Conservation (phyloP, 2,113 vertebrate species). For the Daphoenositta chrysoptera region DNA sequence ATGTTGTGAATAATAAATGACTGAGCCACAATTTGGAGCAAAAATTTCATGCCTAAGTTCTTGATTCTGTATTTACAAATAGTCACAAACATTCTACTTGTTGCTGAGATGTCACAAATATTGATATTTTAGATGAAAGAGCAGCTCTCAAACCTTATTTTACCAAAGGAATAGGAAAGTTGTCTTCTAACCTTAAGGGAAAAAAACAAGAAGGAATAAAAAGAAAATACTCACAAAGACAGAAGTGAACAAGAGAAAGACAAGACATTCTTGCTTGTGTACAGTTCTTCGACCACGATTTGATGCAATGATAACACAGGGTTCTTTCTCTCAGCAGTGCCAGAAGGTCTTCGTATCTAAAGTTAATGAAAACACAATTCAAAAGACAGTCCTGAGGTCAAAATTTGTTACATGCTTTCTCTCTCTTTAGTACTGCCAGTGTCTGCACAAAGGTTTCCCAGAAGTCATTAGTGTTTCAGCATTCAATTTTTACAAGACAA, state of each 20-base stretch:
- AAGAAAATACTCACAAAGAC: not conserved
- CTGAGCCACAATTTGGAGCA: not conserved
- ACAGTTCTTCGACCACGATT: not conserved
- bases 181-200: not conserved
- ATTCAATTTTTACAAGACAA: not conserved
- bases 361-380: constrained; percentile 37
- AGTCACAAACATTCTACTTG: not conserved
- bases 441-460: not conserved
- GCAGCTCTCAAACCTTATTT: not conserved
- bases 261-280: not conserved
- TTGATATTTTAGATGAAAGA: not conserved
- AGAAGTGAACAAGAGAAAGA: not conserved
- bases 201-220: not conserved
- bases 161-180: not conserved
- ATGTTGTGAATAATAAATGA: not conserved
- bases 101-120: not conserved
- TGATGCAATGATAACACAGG: not conserved
- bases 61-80: not conserved
- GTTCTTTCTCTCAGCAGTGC: not conserved
- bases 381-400: constrained; percentile 12
- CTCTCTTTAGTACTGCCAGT: not conserved
- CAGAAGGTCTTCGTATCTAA: not conserved
- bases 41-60: not conserved
- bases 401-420: not conserved
- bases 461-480: constrained; percentile 39